Evolutionary conservation across 2,888 invertebrate species (phyloP).

Genomic region (Luperina testacea): DNA sequence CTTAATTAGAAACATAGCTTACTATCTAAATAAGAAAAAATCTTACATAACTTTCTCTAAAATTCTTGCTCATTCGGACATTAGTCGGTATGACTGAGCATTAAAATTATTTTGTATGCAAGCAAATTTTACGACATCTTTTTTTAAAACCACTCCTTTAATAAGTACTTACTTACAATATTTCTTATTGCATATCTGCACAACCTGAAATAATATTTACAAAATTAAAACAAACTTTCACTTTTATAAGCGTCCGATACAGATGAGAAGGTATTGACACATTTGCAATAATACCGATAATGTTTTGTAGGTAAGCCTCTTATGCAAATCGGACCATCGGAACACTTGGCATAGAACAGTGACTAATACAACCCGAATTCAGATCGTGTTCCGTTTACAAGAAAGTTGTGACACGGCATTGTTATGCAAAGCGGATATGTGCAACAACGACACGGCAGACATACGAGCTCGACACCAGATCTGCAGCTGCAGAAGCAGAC

Average conservation of each 20-base stretch:
- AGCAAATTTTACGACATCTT: conserved; percentile 42
- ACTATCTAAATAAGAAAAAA: conserved; percentile 61
- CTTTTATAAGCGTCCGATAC: conserved; percentile 56
- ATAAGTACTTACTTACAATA: conserved; percentile 30
- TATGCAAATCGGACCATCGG: conserved; percentile 79
- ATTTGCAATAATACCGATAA: conserved; percentile 73
- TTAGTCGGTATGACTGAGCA: conserved; percentile 66
- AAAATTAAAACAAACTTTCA: conserved; percentile 69
- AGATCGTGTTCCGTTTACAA: conserved; percentile 77
- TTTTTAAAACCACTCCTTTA: conserved; percentile 48
- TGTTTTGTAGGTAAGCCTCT: conserved; percentile 74
- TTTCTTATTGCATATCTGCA: conserved; percentile 31
- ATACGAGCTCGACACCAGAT: conserved; percentile 29
- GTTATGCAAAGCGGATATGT: conserved; percentile 85
- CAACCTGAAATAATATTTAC: conserved; percentile 57
- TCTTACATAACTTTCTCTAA: conserved; percentile 70
- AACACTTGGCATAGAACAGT: conserved; percentile 72
- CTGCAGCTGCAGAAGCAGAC: conserved; percentile 45
- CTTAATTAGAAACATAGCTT: conserved; percentile 65
- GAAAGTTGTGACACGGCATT: conserved; percentile 79
- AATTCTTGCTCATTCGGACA: conserved; percentile 60
- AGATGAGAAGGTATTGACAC: conserved; percentile 57
- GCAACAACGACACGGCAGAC: conserved; percentile 15
- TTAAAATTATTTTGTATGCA: conserved; percentile 60
- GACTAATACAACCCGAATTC: conserved; percentile 82